These are phyloP conservation scores for Aurelia aurita DNA, from an alignment of 30 jellyfish, hydroid and myxozoan species.

Conservation along the genomic window DNA sequence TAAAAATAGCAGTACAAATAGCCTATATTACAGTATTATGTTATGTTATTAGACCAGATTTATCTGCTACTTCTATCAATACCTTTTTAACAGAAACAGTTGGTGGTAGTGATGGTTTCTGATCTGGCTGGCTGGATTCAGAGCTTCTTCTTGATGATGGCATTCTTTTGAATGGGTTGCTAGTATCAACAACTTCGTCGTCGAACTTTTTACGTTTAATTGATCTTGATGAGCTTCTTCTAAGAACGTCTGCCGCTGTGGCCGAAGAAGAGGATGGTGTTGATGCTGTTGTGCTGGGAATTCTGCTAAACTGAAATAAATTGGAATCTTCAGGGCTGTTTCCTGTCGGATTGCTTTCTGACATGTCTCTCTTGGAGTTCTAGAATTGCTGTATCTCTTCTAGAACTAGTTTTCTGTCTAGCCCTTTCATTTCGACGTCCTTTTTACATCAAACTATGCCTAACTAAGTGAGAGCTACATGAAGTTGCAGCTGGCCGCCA, in stretches of 20 bases:
- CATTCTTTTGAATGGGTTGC: slow-evolving; percentile 63
- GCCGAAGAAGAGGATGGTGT: slow-evolving; percentile 33
- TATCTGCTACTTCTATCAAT: too few relatives aligned
- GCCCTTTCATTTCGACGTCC: too few relatives aligned
- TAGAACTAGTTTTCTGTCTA: too few relatives aligned
- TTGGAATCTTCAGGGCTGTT: not conserved
- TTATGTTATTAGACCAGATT: too few relatives aligned
- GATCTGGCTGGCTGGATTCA: slow-evolving; percentile 86
- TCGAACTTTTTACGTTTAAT: slow-evolving; percentile 97
- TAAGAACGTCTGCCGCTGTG: slow-evolving; percentile 43
- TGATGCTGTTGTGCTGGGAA: slow-evolving; percentile 7
- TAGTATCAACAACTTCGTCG: slow-evolving; percentile 96
- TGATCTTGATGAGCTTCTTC: slow-evolving; percentile 98
- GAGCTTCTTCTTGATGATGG: slow-evolving; percentile 88
- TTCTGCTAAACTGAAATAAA: slow-evolving; percentile 1
- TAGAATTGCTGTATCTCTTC: too few relatives aligned
- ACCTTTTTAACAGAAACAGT: too few relatives aligned
- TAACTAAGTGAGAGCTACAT: too few relatives aligned
- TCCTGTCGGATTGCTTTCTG: not conserved
- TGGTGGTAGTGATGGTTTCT: slow-evolving; percentile 22
- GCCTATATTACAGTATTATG: too few relatives aligned
- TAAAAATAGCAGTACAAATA: too few relatives aligned
- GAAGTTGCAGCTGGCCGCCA: too few relatives aligned
- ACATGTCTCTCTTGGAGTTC: not conserved
- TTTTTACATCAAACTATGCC: too few relatives aligned